Percentiles rank a stretch among this genome's conserved stretches.
Evolutionary conservation across 2,113 vertebrate genomes (phyloP).

Genomic region (Perca fluviatilis): DNA sequence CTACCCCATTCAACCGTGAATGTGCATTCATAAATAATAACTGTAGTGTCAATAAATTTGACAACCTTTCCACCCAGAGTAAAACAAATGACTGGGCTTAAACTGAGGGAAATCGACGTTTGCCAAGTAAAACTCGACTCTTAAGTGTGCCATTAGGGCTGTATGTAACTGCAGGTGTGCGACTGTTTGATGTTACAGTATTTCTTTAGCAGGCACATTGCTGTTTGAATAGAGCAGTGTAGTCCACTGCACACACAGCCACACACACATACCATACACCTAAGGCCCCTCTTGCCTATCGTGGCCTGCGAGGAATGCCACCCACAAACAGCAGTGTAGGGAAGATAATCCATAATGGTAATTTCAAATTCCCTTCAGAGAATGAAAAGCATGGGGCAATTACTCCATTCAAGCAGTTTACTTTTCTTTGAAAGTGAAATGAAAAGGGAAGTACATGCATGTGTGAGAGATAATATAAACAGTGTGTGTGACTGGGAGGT

Average conservation of each 20-base stretch:
- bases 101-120: constrained; percentile 13
- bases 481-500: background rate
- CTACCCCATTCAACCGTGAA: constrained; percentile 9
- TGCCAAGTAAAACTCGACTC: background rate
- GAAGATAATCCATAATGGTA: constrained; percentile 19
- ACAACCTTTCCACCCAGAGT: constrained; percentile 45
- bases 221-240: background rate
- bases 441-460: background rate
- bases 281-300: background rate
- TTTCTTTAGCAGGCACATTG: background rate
- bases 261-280: background rate
- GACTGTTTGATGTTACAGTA: background rate
- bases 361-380: constrained; percentile 11
- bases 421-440: constrained; percentile 8
- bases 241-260: background rate
- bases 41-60: constrained; percentile 42
- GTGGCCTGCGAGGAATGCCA: background rate
- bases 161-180: background rate
- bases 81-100: constrained; percentile 42
- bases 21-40: constrained; percentile 58
- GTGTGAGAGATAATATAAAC: background rate
- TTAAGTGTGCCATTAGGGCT: background rate
- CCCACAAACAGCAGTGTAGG: background rate
- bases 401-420: constrained; percentile 1
- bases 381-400: constrained; percentile 8